These are phyloP conservation scores for Arvicanthis niloticus DNA, from an alignment of 2,113 vertebrate genomes.

Conservation along the genomic window DNA sequence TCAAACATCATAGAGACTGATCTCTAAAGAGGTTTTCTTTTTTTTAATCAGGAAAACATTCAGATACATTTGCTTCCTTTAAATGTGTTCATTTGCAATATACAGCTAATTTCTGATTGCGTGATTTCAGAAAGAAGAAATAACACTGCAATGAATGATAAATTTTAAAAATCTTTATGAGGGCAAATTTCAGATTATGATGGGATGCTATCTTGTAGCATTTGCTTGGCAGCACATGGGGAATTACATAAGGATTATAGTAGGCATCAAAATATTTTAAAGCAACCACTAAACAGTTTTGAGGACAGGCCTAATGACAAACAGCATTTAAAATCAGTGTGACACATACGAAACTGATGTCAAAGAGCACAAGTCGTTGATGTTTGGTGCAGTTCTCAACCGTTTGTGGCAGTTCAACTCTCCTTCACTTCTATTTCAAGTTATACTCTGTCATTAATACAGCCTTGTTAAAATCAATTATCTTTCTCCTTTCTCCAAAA, in stretches of 20 bases:
- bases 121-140: conserved; percentile 68
- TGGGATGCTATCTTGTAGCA: conserved; percentile 65
- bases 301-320: conserved; percentile 70
- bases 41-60: conserved; percentile 19
- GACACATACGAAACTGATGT: conserved; percentile 52
- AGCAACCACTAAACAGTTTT: conserved; percentile 67
- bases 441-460: conserved; percentile 31
- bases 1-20: conserved; percentile 22
- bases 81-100: conserved; percentile 38
- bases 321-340: conserved; percentile 68
- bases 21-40: conserved; percentile 2
- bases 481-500: conserved; percentile 39
- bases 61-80: conserved; percentile 29
- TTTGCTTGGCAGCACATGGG: conserved; percentile 71
- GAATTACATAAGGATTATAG: conserved; percentile 66
- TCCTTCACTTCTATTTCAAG: conserved; percentile 51
- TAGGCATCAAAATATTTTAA: conserved; percentile 80
- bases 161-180: conserved; percentile 74
- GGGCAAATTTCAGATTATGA: conserved; percentile 73
- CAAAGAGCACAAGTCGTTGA: conserved; percentile 55
- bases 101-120: conserved; percentile 62
- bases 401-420: conserved; percentile 52
- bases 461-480: conserved; percentile 50
- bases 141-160: conserved; percentile 70
- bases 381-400: conserved; percentile 55